phyloP scores from a whole-genome alignment of 2,113 vertebrate species.

The Lasiurus borealis region DNA sequence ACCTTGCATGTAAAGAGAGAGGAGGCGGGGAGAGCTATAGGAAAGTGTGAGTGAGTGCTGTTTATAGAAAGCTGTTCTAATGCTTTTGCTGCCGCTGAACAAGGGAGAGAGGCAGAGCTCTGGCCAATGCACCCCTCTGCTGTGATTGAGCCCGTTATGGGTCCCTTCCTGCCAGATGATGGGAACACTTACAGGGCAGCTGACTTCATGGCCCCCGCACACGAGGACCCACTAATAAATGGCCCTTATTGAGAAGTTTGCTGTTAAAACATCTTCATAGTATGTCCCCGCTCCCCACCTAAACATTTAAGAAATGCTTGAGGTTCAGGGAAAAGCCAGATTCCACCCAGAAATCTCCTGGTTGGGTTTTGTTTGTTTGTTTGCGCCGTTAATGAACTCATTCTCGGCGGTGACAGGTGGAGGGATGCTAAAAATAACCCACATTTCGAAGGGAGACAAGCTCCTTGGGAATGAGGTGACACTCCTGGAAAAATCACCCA shows the following conservation, averaged over 20 bases:
- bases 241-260: conserved; percentile 42
- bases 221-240: not conserved
- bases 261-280: not conserved
- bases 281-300: not conserved
- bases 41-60: conserved; percentile 59
- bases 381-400: conserved; percentile 27
- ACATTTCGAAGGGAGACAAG: not conserved
- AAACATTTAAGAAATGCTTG: not conserved
- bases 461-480: not conserved
- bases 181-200: conserved; percentile 42
- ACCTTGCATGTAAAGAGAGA: conserved; percentile 64
- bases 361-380: conserved; percentile 45
- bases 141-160: conserved; percentile 62
- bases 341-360: not conserved
- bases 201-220: conserved; percentile 49
- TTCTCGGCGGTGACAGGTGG: not conserved
- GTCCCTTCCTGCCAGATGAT: conserved; percentile 32
- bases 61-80: conserved; percentile 61
- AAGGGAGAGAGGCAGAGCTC: conserved; percentile 43
- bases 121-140: conserved; percentile 31
- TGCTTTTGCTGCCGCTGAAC: conserved; percentile 49
- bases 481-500: not conserved
- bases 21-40: not conserved
- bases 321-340: not conserved
- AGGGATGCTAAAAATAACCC: conserved; percentile 41